Conservation (phyloP, 2,113 vertebrate species). For the Symphodus melops region DNA sequence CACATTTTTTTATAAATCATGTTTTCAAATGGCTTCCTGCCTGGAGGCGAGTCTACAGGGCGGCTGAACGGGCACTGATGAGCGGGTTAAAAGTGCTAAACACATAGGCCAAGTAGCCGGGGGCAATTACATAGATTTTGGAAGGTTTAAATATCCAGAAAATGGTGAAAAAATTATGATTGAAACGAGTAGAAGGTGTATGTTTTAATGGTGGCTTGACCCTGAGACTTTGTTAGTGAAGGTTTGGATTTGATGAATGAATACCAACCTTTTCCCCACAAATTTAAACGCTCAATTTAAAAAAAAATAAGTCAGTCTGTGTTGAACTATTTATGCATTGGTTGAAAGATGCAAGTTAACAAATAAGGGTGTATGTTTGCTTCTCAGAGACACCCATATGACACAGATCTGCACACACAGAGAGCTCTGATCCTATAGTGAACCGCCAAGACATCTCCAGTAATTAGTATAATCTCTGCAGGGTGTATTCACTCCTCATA, state of each 20-base stretch:
- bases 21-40: slow-evolving; percentile 56
- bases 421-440: slow-evolving; percentile 56
- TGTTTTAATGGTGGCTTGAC: background rate
- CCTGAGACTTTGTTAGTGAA: background rate
- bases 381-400: slow-evolving; percentile 30
- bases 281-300: background rate
- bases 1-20: slow-evolving; percentile 58
- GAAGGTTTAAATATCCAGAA: background rate
- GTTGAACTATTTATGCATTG: background rate
- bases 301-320: too few species aligned
- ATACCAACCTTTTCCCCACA: background rate
- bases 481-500: slow-evolving; percentile 58
- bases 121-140: slow-evolving; percentile 18
- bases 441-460: slow-evolving; percentile 63
- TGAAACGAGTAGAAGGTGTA: background rate
- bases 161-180: slow-evolving; percentile 10
- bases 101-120: slow-evolving; percentile 10
- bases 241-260: slow-evolving; percentile 4
- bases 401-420: slow-evolving; percentile 38
- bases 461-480: slow-evolving; percentile 68
- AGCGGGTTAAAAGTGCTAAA: slow-evolving; percentile 38
- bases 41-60: slow-evolving; percentile 32
- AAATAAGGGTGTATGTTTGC: slow-evolving; percentile 31
- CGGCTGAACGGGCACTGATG: slow-evolving; percentile 36
- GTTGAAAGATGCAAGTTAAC: slow-evolving; percentile 6